These are phyloP conservation scores for Monopterus albus DNA, from an alignment of 2,113 vertebrate genomes.

Conservation along the genomic window DNA sequence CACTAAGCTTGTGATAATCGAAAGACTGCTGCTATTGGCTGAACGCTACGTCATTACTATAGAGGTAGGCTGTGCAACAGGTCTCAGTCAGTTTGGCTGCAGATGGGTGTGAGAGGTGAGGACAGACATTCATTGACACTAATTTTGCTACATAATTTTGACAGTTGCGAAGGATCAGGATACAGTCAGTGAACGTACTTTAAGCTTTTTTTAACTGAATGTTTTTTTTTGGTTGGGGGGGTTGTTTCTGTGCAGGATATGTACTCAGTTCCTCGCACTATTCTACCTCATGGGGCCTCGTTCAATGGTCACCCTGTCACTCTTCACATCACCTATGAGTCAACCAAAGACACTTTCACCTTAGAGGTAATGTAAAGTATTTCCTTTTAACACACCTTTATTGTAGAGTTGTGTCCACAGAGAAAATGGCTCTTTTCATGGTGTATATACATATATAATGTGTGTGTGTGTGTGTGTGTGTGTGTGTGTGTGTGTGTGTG, in stretches of 20 bases:
- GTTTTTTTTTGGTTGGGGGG: too few species aligned
- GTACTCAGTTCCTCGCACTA: slow-evolving; percentile 97
- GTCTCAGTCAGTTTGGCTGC: neutral
- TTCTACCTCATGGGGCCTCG: slow-evolving; percentile 99
- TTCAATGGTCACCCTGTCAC: slow-evolving; percentile 97
- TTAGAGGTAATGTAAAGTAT: slow-evolving; percentile 86
- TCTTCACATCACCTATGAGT: slow-evolving; percentile 95
- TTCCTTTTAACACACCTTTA: neutral
- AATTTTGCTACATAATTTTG: neutral
- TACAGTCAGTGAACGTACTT: neutral
- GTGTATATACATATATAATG: too few species aligned
- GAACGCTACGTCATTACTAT: slow-evolving; percentile 99
- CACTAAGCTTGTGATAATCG: slow-evolving; percentile 98
- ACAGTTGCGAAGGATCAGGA: neutral
- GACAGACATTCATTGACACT: neutral
- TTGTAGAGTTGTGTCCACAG: neutral
- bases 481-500: slow-evolving; percentile 26
- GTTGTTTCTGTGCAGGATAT: slow-evolving; percentile 85
- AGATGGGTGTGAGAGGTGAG: neutral
- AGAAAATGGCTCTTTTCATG: neutral
- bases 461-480: slow-evolving; percentile 19
- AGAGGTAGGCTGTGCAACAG: slow-evolving; percentile 83
- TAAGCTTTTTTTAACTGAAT: too few species aligned
- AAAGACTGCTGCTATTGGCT: slow-evolving; percentile 94
- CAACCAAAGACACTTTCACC: slow-evolving; percentile 98